phyloP scores from a whole-genome alignment of 1,140 invertebrate genomes.

The Aphelinus atriplicis region DNA sequence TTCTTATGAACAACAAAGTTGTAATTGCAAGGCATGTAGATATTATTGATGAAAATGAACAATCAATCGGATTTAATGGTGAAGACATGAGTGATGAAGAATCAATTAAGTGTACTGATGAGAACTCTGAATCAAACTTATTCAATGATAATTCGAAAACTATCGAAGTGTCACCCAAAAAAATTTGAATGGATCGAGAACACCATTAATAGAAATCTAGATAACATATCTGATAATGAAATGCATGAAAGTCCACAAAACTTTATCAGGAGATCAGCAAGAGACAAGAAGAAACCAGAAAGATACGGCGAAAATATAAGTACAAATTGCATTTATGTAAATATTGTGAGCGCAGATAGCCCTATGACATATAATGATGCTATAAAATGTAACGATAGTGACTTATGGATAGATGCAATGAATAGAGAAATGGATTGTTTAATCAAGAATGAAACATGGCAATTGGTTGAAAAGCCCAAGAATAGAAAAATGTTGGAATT shows the following conservation, averaged over 20 bases:
- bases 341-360: background rate
- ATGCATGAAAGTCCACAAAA: conserved; percentile 26
- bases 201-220: background rate
- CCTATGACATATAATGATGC: background rate
- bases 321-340: background rate
- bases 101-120: no score
- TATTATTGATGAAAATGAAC: conserved; percentile 16
- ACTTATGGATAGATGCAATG: conserved; percentile 36
- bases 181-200: conserved; percentile 13
- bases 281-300: background rate
- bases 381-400: conserved; percentile 25
- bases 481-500: conserved; percentile 36
- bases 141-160: no score
- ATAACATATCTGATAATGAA: no score
- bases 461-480: conserved; percentile 34
- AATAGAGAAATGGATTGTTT: conserved; percentile 36
- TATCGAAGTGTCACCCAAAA: no score
- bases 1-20: no score
- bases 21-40: no score
- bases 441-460: conserved; percentile 41
- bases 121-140: no score
- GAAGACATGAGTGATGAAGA: no score
- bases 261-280: conserved; percentile 19
- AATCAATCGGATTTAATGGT: conserved; percentile 36
- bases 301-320: background rate